Percentiles rank a stretch among this genome's conserved stretches.
phyloP scores from a whole-genome alignment of 1,140 invertebrate species.

The Habropoda laboriosa region DNA sequence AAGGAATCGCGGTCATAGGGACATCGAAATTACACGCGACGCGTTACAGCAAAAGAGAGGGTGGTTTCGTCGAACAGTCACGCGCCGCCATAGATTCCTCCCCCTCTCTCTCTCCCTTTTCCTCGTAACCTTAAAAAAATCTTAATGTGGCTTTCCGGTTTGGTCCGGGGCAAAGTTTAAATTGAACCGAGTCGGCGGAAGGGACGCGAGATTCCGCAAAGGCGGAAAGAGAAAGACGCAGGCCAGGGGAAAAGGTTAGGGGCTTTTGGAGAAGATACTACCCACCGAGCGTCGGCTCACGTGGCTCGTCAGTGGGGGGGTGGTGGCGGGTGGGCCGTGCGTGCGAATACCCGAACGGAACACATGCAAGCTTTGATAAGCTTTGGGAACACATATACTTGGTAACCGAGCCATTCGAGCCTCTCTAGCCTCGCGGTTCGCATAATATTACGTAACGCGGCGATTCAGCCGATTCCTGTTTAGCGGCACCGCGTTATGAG shows the following conservation, averaged over 20 bases:
- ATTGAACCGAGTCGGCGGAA: constrained; percentile 75
- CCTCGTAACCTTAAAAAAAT: constrained; percentile 79
- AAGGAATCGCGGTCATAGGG: too few species aligned
- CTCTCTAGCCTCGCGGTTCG: constrained; percentile 68
- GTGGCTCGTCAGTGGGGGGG: constrained; percentile 47
- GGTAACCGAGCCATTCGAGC: constrained; percentile 65
- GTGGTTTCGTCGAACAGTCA: constrained; percentile 2
- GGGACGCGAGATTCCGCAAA: constrained; percentile 66
- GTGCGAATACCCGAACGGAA: constrained; percentile 78
- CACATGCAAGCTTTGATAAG: constrained; percentile 80
- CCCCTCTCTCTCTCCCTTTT: too few species aligned
- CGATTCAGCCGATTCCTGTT: constrained; percentile 63
- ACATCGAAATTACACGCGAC: background rate
- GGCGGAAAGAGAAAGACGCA: constrained; percentile 61
- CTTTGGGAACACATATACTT: constrained; percentile 71
- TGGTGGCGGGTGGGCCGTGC: constrained; percentile 70
- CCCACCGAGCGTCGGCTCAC: constrained; percentile 66
- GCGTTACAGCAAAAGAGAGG: background rate
- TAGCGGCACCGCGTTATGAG: constrained; percentile 43
- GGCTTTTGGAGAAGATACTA: constrained; percentile 76
- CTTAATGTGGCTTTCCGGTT: constrained; percentile 79
- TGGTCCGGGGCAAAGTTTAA: constrained; percentile 79
- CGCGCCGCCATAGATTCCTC: constrained; percentile 18
- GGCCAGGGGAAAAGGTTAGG: constrained; percentile 64
- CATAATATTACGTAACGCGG: constrained; percentile 74